Percentiles rank a stretch among this genome's conserved stretches.
These are phyloP conservation scores for Platycnemis pennipes DNA, from an alignment of 2,888 invertebrate species.

Conservation along the genomic window DNA sequence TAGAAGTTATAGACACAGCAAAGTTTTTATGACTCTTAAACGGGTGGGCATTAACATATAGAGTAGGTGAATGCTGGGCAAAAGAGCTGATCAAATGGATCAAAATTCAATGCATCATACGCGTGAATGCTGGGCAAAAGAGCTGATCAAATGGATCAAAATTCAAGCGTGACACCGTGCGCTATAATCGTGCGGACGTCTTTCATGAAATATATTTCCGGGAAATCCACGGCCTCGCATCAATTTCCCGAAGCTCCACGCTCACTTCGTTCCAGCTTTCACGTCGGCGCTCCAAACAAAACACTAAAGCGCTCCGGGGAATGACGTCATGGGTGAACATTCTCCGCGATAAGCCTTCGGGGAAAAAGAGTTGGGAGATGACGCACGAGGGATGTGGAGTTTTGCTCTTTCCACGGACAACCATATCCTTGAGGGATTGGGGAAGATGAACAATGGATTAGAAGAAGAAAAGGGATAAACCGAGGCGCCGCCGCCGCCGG, in stretches of 20 bases:
- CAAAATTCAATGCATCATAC: too few species aligned
- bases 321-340: slow-evolving; percentile 6
- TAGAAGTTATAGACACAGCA: too few species aligned
- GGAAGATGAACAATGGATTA: background rate
- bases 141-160: background rate
- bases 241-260: background rate
- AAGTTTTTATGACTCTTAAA: too few species aligned
- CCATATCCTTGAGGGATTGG: background rate
- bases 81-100: too few species aligned
- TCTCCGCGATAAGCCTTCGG: background rate
- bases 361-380: background rate
- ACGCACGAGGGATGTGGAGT: background rate
- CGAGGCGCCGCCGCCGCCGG: background rate
- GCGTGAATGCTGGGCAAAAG: background rate
- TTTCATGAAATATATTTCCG: background rate
- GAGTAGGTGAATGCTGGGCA: too few species aligned
- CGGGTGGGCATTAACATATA: too few species aligned
- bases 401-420: background rate
- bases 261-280: too few species aligned
- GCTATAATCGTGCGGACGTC: background rate
- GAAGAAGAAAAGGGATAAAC: background rate
- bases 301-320: background rate
- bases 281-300: background rate
- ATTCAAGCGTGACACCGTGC: background rate
- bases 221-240: background rate